phyloP scores from a whole-genome alignment of 2,888 invertebrate species.

The Campaea margaritaria region DNA sequence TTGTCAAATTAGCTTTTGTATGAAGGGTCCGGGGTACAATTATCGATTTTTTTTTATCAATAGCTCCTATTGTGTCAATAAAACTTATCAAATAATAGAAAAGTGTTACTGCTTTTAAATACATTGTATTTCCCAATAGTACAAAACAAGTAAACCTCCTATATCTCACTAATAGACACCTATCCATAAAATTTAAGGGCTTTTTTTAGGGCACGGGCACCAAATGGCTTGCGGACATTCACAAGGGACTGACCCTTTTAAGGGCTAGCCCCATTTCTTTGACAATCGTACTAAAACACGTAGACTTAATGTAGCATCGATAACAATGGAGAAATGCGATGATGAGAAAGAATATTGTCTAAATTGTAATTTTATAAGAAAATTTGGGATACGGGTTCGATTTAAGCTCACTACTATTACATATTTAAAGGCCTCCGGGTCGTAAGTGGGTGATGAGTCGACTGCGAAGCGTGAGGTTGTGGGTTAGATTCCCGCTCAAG shows the following conservation, averaged over 20 bases:
- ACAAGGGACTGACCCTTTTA: constrained; percentile 44
- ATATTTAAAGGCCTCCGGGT: too few species aligned
- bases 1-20: too few species aligned
- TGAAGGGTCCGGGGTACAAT: too few species aligned
- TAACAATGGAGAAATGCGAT: constrained; percentile 23
- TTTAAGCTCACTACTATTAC: too few species aligned
- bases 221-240: constrained; percentile 42
- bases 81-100: too few species aligned
- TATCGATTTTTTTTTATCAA: too few species aligned
- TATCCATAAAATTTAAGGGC: constrained; percentile 26
- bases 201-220: constrained; percentile 25
- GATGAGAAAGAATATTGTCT: background rate
- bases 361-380: too few species aligned
- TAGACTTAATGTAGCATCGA: constrained; percentile 40
- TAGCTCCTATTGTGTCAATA: too few species aligned
- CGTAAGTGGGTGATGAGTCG: too few species aligned
- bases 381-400: too few species aligned
- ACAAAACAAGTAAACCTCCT: constrained; percentile 12
- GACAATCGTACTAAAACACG: constrained; percentile 39
- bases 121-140: background rate
- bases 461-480: too few species aligned
- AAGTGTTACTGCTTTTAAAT: background rate
- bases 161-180: constrained; percentile 23
- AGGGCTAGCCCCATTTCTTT: constrained; percentile 29
- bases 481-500: too few species aligned